phyloP scores from a whole-genome alignment of 2,113 vertebrate species.

The Rhegmatorhina hoffmannsi region DNA sequence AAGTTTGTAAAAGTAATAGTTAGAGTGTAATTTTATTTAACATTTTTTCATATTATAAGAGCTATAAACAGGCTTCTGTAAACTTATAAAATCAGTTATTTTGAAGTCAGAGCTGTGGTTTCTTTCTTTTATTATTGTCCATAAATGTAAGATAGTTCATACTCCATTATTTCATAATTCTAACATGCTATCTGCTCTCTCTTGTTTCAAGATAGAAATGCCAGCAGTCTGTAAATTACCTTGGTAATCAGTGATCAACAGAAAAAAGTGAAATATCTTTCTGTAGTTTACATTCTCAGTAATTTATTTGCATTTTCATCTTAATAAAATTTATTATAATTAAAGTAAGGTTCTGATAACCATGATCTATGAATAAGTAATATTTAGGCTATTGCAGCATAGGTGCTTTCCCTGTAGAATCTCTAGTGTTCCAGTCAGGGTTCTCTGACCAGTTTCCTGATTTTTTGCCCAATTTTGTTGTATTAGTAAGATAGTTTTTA shows the following conservation, averaged over 20 bases:
- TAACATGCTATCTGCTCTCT: background rate
- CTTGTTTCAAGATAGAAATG: background rate
- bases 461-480: background rate
- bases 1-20: constrained; percentile 3
- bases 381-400: background rate
- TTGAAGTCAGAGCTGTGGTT: background rate
- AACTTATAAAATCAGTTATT: constrained; percentile 20
- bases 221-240: background rate
- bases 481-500: background rate
- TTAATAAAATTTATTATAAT: background rate
- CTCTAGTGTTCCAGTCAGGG: background rate
- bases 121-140: background rate
- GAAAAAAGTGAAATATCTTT: background rate
- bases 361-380: background rate
- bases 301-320: background rate
- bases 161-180: background rate
- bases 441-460: background rate
- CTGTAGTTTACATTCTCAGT: background rate
- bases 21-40: constrained; percentile 34
- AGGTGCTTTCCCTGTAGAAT: background rate
- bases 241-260: background rate
- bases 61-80: background rate
- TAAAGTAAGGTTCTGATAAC: background rate
- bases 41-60: background rate
- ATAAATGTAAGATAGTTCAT: background rate